Conservation (phyloP, 53 echinoderm and acorn worm species). For the Crossaster papposus region DNA sequence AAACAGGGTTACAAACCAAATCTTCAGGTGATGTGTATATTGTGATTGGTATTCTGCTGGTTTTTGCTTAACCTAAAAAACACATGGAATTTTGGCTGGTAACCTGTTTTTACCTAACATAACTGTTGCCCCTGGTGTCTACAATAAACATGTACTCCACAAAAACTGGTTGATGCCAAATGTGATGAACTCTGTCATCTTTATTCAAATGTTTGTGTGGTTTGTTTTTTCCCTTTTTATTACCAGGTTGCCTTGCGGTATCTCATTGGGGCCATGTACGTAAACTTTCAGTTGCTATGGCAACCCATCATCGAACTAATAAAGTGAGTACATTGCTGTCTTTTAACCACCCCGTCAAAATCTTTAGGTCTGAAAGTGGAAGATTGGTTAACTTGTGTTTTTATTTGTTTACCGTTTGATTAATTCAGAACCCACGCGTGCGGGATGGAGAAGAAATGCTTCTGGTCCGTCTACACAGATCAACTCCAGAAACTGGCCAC, state of each 20-base stretch:
- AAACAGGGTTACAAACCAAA: too few species aligned
- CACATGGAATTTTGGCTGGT: too few species aligned
- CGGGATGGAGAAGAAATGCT: slow-evolving; percentile 79
- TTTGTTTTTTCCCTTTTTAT: slow-evolving; percentile 15
- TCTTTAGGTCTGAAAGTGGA: background rate
- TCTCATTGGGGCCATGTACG: slow-evolving; percentile 81
- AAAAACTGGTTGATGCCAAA: background rate
- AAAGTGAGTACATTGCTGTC: slow-evolving; percentile 70
- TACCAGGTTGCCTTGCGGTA: slow-evolving; percentile 84
- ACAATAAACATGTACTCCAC: too few species aligned
- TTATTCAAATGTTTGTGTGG: background rate
- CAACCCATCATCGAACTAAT: slow-evolving; percentile 83
- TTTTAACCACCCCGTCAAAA: background rate
- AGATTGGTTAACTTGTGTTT: background rate
- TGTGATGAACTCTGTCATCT: background rate
- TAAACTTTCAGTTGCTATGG: slow-evolving; percentile 93
- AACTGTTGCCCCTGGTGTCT: too few species aligned
- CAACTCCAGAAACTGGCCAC: slow-evolving; percentile 62
- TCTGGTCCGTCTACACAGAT: slow-evolving; percentile 80
- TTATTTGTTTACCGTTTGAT: background rate
- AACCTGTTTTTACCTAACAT: too few species aligned
- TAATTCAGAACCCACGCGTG: slow-evolving; percentile 81
- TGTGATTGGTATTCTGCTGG: too few species aligned
- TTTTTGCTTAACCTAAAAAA: too few species aligned
- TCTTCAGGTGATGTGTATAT: too few species aligned